Conservation (phyloP, 2,888 invertebrate species). For the Trichacis sp. region DNA sequence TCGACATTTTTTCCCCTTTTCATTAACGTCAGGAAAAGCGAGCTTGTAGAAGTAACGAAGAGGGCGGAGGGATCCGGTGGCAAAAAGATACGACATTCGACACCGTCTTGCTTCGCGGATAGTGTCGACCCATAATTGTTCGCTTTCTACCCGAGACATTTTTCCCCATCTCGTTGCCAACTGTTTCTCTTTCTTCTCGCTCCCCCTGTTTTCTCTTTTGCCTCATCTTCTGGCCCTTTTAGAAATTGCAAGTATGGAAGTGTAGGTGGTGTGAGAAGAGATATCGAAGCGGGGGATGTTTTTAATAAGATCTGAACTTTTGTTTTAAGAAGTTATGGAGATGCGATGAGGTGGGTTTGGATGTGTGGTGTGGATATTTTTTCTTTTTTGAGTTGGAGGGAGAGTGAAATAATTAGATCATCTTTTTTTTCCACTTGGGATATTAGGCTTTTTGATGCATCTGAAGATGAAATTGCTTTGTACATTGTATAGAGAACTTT, state of each 20-base stretch:
- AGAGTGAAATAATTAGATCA: no score
- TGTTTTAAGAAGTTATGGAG: background rate
- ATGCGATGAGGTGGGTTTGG: background rate
- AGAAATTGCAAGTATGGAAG: background rate
- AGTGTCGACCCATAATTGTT: conserved; percentile 54
- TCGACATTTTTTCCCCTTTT: conserved; percentile 27
- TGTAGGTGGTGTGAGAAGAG: background rate
- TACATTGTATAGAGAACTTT: no score
- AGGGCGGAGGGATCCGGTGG: conserved; percentile 16
- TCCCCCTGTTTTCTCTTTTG: background rate
- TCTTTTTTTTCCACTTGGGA: background rate
- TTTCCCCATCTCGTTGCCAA: conserved; percentile 6
- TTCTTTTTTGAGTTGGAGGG: background rate
- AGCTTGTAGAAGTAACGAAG: conserved; percentile 27
- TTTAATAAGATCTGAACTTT: background rate
- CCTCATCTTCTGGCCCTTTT: conserved; percentile 1
- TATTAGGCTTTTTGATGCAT: no score
- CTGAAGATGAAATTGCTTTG: background rate
- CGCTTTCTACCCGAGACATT: conserved; percentile 44
- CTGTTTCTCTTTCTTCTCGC: conserved; percentile 5
- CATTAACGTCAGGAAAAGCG: conserved; percentile 14
- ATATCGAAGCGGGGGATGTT: background rate
- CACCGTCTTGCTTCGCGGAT: conserved; percentile 39
- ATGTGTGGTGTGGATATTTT: background rate
- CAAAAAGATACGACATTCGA: conserved; percentile 38